Evolutionary conservation across 2,113 vertebrate genomes (phyloP).

Genomic region (Melanotaenia duboulayi): DNA sequence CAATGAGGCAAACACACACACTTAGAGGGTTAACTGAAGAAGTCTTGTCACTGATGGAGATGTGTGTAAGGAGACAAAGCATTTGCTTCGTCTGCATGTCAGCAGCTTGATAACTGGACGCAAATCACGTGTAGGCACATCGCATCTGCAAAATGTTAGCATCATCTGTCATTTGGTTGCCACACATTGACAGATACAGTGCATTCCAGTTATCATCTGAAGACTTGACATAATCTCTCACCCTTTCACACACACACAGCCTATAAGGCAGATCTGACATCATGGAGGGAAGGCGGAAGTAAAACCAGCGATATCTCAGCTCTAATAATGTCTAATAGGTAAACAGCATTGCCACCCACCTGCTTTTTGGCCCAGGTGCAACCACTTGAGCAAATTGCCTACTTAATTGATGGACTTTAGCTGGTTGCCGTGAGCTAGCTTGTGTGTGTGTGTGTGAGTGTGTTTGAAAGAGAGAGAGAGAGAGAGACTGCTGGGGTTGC

Average conservation of each 20-base stretch:
- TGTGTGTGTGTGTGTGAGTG: slow-evolving; percentile 16
- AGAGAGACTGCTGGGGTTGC: slow-evolving; percentile 38
- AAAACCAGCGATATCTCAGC: slow-evolving; percentile 53
- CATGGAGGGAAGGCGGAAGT: slow-evolving; percentile 16
- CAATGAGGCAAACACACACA: slow-evolving; percentile 6
- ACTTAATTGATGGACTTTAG: slow-evolving; percentile 79
- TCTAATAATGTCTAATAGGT: slow-evolving; percentile 70
- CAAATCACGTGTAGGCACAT: slow-evolving; percentile 17
- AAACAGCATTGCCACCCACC: slow-evolving; percentile 72
- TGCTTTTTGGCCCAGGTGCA: slow-evolving; percentile 76
- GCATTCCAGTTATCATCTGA: slow-evolving; percentile 38
- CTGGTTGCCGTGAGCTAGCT: slow-evolving; percentile 54
- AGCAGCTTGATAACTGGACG: slow-evolving; percentile 52
- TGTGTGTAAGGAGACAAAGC: slow-evolving; percentile 23
- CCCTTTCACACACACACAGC: slow-evolving; percentile 2
- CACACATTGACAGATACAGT: slow-evolving; percentile 47
- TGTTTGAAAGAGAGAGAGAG: neutral
- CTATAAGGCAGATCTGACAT: slow-evolving; percentile 25
- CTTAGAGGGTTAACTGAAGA: slow-evolving; percentile 3
- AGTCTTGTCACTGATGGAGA: slow-evolving; percentile 40
- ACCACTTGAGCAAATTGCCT: slow-evolving; percentile 77
- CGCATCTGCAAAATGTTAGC: slow-evolving; percentile 13
- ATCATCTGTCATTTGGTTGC: slow-evolving; percentile 44
- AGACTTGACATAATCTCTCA: slow-evolving; percentile 29
- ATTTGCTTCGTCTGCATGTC: slow-evolving; percentile 51